These are phyloP conservation scores for Manis crassicaudata DNA, from an alignment of 2,797 vertebrate genomes.

Conservation along the genomic window DNA sequence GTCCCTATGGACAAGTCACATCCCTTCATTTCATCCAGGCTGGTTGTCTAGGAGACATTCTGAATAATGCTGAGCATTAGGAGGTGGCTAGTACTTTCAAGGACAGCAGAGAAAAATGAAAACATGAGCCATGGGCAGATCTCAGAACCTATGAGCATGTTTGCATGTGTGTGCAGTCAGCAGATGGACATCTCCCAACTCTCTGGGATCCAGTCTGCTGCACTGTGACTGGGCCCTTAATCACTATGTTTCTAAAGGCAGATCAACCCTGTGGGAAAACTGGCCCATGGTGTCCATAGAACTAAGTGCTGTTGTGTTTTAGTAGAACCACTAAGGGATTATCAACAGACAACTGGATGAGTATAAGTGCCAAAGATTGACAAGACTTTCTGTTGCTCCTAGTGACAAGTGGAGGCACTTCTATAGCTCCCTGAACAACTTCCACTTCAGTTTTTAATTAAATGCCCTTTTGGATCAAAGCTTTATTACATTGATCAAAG, in stretches of 20 bases:
- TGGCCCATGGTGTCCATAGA: background rate
- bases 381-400: background rate
- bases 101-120: background rate
- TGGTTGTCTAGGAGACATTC: background rate
- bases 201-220: background rate
- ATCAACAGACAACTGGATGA: background rate
- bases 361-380: background rate
- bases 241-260: slow-evolving; percentile 20
- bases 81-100: slow-evolving; percentile 5
- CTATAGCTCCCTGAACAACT: background rate
- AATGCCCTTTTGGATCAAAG: slow-evolving; percentile 43
- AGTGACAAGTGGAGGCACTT: background rate
- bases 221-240: background rate
- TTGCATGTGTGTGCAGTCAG: background rate
- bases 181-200: background rate
- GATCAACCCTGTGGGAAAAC: background rate
- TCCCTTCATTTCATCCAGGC: background rate
- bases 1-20: background rate
- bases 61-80: background rate
- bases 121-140: slow-evolving; percentile 9
- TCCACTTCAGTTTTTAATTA: background rate
- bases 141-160: slow-evolving; percentile 2
- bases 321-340: background rate
- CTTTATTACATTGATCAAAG: background rate
- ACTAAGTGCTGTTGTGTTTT: background rate